Conservation (phyloP, 2,888 invertebrate genomes). For the Arge pagana region DNA sequence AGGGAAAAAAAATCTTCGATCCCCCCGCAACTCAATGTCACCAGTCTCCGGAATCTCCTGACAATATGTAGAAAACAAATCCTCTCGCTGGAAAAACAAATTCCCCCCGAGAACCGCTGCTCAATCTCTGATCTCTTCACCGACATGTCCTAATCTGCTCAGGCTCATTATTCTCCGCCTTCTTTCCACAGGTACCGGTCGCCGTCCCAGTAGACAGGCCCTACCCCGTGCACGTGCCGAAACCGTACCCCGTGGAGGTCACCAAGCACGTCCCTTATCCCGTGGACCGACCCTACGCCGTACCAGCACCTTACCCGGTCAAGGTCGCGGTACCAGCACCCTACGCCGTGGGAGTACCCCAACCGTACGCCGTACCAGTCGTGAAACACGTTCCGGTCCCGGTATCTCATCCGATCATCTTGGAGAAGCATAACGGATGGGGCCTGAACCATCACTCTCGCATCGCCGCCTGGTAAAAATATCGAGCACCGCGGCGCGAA, state of each 20-base stretch:
- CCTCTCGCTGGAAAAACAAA: background rate
- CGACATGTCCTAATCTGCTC: background rate
- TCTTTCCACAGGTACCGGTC: slow-evolving; percentile 46
- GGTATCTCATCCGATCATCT: slow-evolving; percentile 41
- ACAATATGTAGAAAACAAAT: background rate
- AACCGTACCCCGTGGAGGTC: slow-evolving; percentile 54
- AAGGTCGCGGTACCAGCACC: slow-evolving; percentile 51
- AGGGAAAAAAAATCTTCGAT: background rate
- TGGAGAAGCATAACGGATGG: slow-evolving; percentile 36
- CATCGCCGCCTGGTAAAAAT: slow-evolving; percentile 26
- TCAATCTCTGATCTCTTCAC: background rate
- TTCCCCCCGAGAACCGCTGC: background rate
- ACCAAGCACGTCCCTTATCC: slow-evolving; percentile 51
- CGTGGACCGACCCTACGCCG: slow-evolving; percentile 50
- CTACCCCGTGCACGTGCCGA: slow-evolving; percentile 52
- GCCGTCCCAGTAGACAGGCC: slow-evolving; percentile 55
- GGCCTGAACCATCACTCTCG: slow-evolving; percentile 5
- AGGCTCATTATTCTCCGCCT: background rate
- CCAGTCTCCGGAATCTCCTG: background rate
- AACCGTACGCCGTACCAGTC: slow-evolving; percentile 52
- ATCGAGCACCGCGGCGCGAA: too few relatives aligned
- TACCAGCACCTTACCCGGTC: slow-evolving; percentile 43
- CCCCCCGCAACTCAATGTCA: background rate
- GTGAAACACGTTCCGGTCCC: slow-evolving; percentile 46
- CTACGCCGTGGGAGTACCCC: slow-evolving; percentile 49